Percentiles rank a stretch among this genome's conserved stretches.
phyloP scores from a whole-genome alignment of 1,140 invertebrate species.

The Latrodectus geometricus region DNA sequence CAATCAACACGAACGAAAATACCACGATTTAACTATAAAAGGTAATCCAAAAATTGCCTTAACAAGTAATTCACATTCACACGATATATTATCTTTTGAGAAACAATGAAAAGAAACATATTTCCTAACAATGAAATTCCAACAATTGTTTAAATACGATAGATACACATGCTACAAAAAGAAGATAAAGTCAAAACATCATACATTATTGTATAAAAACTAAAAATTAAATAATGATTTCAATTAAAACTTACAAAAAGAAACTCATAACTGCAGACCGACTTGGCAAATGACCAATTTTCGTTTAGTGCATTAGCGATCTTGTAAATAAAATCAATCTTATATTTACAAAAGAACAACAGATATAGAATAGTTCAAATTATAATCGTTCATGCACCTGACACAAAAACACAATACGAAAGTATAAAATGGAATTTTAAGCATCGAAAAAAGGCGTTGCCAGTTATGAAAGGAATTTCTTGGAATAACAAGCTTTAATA shows the following conservation, averaged over 20 bases:
- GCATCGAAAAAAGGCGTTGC: conserved; percentile 27
- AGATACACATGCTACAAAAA: neutral
- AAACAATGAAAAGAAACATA: too few species aligned
- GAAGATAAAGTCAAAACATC: neutral
- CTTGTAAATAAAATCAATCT: neutral
- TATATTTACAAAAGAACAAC: conserved; percentile 2
- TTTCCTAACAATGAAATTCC: too few species aligned
- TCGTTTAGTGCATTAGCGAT: conserved; percentile 26
- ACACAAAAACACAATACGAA: conserved; percentile 42
- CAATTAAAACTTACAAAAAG: conserved; percentile 32
- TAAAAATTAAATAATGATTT: neutral
- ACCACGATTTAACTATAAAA: too few species aligned
- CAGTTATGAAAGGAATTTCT: neutral
- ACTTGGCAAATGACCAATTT: neutral
- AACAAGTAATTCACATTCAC: too few species aligned
- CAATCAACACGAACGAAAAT: too few species aligned
- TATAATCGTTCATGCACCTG: conserved; percentile 9
- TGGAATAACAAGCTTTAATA: too few species aligned
- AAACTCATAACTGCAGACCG: conserved; percentile 25
- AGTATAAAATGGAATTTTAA: conserved; percentile 55
- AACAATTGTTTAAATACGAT: neutral
- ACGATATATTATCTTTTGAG: too few species aligned
- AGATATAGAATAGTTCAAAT: neutral
- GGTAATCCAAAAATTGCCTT: too few species aligned
- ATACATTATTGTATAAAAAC: neutral